phyloP scores from a whole-genome alignment of 2,888 invertebrate genomes.

The Bombylius discolor region DNA sequence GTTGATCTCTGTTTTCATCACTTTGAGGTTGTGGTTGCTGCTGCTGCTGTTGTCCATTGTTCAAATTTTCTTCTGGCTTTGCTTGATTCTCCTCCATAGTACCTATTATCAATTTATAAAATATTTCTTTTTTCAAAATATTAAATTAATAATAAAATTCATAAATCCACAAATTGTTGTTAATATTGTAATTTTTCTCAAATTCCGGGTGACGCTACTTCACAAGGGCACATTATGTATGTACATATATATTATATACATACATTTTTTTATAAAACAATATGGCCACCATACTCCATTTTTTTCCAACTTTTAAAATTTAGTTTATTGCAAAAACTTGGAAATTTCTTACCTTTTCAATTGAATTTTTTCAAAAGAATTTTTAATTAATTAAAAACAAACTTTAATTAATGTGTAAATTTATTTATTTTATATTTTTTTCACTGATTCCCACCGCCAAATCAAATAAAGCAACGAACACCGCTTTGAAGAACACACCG shows the following conservation, averaged over 20 bases:
- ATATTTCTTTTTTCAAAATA: too few relatives aligned
- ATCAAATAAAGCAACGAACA: too few relatives aligned
- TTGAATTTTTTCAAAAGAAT: neutral
- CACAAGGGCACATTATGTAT: too few relatives aligned
- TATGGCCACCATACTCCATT: neutral
- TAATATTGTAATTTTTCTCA: too few relatives aligned
- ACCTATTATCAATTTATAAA: too few relatives aligned
- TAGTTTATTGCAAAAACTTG: neutral
- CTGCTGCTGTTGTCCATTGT: neutral
- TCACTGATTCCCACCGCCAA: neutral
- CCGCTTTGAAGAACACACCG: neutral
- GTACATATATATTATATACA: too few relatives aligned
- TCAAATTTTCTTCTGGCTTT: neutral
- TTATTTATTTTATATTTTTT: neutral
- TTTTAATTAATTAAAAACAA: neutral
- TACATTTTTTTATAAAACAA: neutral
- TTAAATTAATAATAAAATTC: too few relatives aligned
- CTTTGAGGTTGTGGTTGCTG: neutral
- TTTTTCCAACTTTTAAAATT: neutral
- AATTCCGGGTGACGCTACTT: too few relatives aligned
- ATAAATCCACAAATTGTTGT: too few relatives aligned
- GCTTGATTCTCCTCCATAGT: neutral
- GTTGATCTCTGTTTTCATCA: conserved; percentile 10
- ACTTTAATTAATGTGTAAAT: neutral
- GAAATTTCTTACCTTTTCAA: neutral